A percentile compares a stretch with the other conserved stretches of the same genome.
Evolutionary conservation across 2,888 invertebrate genomes (phyloP).

Genomic region (Chydorus sphaericus): DNA sequence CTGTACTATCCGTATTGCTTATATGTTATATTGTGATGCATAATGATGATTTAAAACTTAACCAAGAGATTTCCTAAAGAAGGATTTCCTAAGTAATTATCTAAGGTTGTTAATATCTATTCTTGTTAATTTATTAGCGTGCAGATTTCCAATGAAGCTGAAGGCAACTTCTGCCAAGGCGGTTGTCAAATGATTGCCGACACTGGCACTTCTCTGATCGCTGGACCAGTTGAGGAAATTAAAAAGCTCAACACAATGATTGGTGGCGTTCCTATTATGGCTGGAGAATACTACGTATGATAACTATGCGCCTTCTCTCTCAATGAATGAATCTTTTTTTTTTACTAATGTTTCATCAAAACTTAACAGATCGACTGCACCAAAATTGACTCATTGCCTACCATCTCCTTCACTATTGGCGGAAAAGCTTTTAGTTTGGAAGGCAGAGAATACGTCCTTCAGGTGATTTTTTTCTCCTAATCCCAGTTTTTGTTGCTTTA

Average conservation of each 20-base stretch:
- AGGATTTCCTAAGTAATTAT: background rate
- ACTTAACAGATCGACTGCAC: slow-evolving; percentile 51
- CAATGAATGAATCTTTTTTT: slow-evolving; percentile 17
- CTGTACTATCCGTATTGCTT: too few species aligned
- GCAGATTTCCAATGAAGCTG: slow-evolving; percentile 2
- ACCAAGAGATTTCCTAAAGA: too few species aligned
- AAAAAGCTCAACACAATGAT: slow-evolving; percentile 60
- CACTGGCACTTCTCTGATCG: slow-evolving; percentile 90
- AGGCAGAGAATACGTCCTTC: slow-evolving; percentile 73
- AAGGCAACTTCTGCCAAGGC: slow-evolving; percentile 45
- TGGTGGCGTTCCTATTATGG: slow-evolving; percentile 64
- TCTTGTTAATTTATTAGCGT: background rate
- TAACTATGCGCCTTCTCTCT: slow-evolving; percentile 3
- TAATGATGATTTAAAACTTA: too few species aligned
- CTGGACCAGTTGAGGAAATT: slow-evolving; percentile 72
- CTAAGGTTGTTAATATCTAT: too few species aligned
- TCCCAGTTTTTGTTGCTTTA: too few species aligned
- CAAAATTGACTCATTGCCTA: slow-evolving; percentile 60
- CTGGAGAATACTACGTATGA: slow-evolving; percentile 53
- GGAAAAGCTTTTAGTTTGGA: slow-evolving; percentile 60
- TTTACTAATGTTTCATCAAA: slow-evolving; percentile 26
- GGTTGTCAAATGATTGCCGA: slow-evolving; percentile 94
- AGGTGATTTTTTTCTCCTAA: too few species aligned
- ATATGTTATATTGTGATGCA: too few species aligned
- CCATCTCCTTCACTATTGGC: slow-evolving; percentile 57